Percentiles rank a stretch among this genome's conserved stretches.
Evolutionary conservation across 2,888 invertebrate genomes (phyloP).

Genomic region (Mesoligia furuncula): DNA sequence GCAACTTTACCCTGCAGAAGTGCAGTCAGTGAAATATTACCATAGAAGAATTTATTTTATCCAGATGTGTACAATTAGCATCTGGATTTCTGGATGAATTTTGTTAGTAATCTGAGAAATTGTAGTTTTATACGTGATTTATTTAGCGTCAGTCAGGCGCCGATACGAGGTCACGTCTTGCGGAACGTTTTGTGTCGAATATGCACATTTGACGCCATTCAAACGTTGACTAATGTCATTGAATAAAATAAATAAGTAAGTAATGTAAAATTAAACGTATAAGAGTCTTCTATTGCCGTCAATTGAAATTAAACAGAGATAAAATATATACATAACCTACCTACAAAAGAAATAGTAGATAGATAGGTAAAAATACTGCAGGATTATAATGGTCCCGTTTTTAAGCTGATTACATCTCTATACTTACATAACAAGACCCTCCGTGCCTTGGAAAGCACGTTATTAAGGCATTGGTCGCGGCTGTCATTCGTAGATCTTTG

Average conservation of each 20-base stretch:
- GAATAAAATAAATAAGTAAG: conserved; percentile 48
- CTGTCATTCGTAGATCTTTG: no score
- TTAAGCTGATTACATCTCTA: not conserved
- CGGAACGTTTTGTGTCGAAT: conserved; percentile 70
- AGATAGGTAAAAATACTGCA: not conserved
- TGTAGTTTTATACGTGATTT: conserved; percentile 81
- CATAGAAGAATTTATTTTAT: not conserved
- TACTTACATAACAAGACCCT: no score
- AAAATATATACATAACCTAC: no score
- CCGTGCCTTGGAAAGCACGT: no score
- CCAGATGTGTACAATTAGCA: conserved; percentile 2
- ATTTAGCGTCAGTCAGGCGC: conserved; percentile 76
- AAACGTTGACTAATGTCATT: conserved; percentile 46
- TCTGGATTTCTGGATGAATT: conserved; percentile 19
- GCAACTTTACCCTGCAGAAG: no score
- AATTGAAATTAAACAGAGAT: not conserved
- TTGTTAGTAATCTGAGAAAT: conserved; percentile 74
- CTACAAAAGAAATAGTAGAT: not conserved
- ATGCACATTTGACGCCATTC: conserved; percentile 64
- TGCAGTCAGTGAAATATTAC: not conserved
- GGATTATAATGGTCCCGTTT: not conserved
- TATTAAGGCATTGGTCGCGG: no score
- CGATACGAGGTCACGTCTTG: conserved; percentile 77
- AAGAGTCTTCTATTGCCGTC: not conserved
- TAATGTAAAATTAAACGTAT: conserved; percentile 27